phyloP scores from a whole-genome alignment of 92 coral and sea anemone species.

The Zoanthus sociatus region DNA sequence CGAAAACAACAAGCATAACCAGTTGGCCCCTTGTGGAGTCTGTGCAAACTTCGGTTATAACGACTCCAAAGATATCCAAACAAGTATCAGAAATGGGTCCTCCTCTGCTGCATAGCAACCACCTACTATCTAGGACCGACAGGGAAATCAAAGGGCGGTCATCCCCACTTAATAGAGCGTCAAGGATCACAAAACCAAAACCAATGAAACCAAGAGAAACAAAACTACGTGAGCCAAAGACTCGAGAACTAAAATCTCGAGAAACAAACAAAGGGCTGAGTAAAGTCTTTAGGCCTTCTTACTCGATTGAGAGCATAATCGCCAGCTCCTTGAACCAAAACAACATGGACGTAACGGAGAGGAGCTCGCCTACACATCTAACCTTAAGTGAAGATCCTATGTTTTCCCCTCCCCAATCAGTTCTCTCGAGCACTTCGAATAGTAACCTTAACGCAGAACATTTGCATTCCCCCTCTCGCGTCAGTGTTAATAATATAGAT shows the following conservation, averaged over 20 bases:
- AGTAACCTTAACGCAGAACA: conserved; percentile 84
- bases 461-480: conserved; percentile 67
- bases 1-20: conserved; percentile 47
- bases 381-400: conserved; percentile 85
- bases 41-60: conserved; percentile 75
- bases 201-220: conserved; percentile 40
- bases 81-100: conserved; percentile 13
- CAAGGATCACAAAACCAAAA: conserved; percentile 55
- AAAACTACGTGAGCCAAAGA: conserved; percentile 40
- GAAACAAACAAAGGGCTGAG: conserved; percentile 65
- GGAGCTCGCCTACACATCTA: conserved; percentile 61
- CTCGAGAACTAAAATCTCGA: conserved; percentile 56
- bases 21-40: conserved; percentile 59
- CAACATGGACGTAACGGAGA: conserved; percentile 55
- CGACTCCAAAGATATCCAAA: conserved; percentile 66
- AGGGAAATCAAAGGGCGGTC: conserved; percentile 53
- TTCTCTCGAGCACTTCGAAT: conserved; percentile 67
- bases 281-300: conserved; percentile 45
- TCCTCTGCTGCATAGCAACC: conserved; percentile 32
- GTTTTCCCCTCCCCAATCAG: conserved; percentile 85
- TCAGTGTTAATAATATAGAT: conserved; percentile 73
- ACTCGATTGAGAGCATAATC: conserved; percentile 57
- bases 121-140: conserved; percentile 13
- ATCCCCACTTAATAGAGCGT: conserved; percentile 74
- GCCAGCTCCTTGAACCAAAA: conserved; percentile 67